Evolutionary conservation across 2,113 vertebrate species (phyloP).

Genomic region (Brachionichthys hirsutus): DNA sequence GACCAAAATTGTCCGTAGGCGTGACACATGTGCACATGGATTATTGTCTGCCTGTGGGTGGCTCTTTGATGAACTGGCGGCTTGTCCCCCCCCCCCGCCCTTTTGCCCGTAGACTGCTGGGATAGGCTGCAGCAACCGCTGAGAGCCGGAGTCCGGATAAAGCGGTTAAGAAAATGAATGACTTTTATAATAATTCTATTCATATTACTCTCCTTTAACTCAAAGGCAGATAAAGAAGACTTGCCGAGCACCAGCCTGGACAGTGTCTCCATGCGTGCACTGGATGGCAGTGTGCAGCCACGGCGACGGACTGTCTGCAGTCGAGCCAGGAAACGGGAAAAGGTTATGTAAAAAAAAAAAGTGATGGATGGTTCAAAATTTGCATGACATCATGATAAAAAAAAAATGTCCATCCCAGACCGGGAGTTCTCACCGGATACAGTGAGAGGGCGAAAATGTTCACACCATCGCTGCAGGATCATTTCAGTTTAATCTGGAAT

Average conservation of each 20-base stretch:
- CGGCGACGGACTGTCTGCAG: constrained; percentile 11
- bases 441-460: constrained; percentile 34
- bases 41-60: no score
- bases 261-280: constrained; percentile 34
- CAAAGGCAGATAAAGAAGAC: no score
- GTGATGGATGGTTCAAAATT: constrained; percentile 68
- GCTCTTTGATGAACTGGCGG: no score
- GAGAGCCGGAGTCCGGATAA: no score
- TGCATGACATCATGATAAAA: constrained; percentile 68
- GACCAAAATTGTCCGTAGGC: no score
- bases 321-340: constrained; percentile 5
- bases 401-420: constrained; percentile 51
- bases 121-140: no score
- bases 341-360: constrained; percentile 67
- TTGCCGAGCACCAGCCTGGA: background rate
- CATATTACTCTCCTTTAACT: no score
- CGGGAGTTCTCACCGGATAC: constrained; percentile 23
- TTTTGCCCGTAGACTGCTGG: no score
- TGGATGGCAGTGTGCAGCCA: constrained; percentile 62
- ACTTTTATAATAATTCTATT: no score
- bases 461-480: constrained; percentile 11
- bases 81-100: no score
- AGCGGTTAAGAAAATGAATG: no score
- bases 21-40: no score
- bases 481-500: constrained; percentile 14